Evolutionary conservation across 2,113 vertebrate genomes (phyloP), one percentile per base, ranked within the genome.

Genomic region (Platichthys flesus): DNA sequence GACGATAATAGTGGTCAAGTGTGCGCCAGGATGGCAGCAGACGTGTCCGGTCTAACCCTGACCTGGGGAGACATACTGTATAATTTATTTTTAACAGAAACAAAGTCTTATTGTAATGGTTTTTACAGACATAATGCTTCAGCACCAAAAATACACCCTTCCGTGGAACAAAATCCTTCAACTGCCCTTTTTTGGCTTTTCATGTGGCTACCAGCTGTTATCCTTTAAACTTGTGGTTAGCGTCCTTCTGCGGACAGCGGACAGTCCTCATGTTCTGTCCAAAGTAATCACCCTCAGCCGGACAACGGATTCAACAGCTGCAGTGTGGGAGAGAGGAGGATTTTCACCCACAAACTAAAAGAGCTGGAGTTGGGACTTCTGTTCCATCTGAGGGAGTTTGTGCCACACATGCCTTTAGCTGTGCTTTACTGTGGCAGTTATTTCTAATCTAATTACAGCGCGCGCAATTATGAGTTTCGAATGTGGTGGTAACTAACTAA

Each of bases 101-200:
- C 85, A 91, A 85, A 82, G 79, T 86, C 81, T 82, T 74, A 92
- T 93, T 92, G 88, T 92, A 70, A 92, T 85, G 89, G 70, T 83
- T 87, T 91, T 87, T 78, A 71, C 88, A 92, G 88, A 60, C 78
- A 67, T 72, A 28, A 85, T 89, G 82, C 71, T 66, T 71, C 59
- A 40, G 40, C 45, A 82, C 81, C 71, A 82, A 88, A 93, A 91
- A 92, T 87, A 91, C 24, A 85, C 71, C 74, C 65, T 56, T 82
- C 61, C 20, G 74, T 88, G 88, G 86, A 91, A 88, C 75, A 88
- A 86, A 91, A 76, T 78, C 71, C 62, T 61, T 80, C 84, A 74
- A 76, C 71, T 85, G 78, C 81, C 67, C 73, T 61, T 71, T 51
- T 51, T 85, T 76, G 81, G 45, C 79, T 74, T 91, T 90, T 93